phyloP scores from a whole-genome alignment of 2,888 invertebrate species.

The Drosophila flavopinicola region DNA sequence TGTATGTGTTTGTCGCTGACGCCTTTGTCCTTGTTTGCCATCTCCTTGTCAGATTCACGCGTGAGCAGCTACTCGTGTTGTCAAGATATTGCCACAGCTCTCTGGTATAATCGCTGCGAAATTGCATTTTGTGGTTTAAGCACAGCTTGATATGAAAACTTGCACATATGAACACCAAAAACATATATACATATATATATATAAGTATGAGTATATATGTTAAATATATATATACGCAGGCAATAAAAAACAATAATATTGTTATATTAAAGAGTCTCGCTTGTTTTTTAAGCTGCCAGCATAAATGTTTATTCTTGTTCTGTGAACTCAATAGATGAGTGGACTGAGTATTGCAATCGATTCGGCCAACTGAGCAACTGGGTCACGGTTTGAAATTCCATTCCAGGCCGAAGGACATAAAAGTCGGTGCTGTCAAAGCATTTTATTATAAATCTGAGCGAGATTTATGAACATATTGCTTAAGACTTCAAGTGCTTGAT shows the following conservation, averaged over 20 bases:
- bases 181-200: neutral
- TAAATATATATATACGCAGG: neutral
- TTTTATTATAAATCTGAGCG: no score
- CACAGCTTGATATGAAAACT: conserved; percentile 16
- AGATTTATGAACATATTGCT: no score
- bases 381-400: neutral
- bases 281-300: conserved; percentile 14
- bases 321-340: neutral
- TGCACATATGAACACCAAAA: conserved; percentile 1
- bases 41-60: conserved; percentile 64
- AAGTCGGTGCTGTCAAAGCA: no score
- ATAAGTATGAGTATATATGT: neutral
- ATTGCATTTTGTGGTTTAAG: conserved; percentile 68
- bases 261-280: neutral
- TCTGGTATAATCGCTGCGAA: conserved; percentile 44
- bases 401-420: no score
- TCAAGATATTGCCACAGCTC: conserved; percentile 46
- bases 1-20: neutral
- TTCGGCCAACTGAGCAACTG: neutral
- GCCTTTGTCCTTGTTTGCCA: conserved; percentile 25
- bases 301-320: conserved; percentile 6
- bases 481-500: no score
- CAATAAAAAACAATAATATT: conserved; percentile 20
- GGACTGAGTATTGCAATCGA: neutral
- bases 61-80: conserved; percentile 45